Percentiles rank a stretch among this genome's conserved stretches.
phyloP scores from a whole-genome alignment of 2,888 invertebrate genomes.

The Rotaria macrura region DNA sequence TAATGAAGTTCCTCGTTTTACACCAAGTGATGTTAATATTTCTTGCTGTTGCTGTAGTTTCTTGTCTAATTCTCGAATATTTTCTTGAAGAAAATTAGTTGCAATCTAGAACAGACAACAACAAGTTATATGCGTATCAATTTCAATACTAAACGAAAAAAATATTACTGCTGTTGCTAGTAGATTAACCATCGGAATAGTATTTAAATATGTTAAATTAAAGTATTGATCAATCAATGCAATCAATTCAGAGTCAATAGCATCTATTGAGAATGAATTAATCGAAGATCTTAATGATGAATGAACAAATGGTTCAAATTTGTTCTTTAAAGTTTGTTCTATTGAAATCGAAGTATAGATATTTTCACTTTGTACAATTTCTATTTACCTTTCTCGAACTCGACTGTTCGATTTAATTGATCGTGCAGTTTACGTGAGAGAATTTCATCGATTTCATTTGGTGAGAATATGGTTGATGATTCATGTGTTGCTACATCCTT shows the following conservation, averaged over 20 bases:
- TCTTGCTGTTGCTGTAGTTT: neutral
- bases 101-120: neutral
- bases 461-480: neutral
- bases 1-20: neutral
- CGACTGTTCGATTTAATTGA: neutral
- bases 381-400: neutral
- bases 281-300: too few species aligned
- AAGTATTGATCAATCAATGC: neutral
- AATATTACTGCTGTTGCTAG: neutral
- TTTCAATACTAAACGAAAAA: neutral
- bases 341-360: neutral
- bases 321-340: neutral
- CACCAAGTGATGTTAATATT: neutral
- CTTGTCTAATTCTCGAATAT: neutral
- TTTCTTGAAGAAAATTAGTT: neutral
- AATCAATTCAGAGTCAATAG: neutral
- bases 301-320: neutral
- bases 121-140: neutral
- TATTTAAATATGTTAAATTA: conserved; percentile 12
- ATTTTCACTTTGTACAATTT: neutral
- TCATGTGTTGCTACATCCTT: neutral
- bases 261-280: neutral
- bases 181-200: neutral
- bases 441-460: neutral
- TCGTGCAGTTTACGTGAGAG: neutral